Conservation (phyloP, 1,140 invertebrate genomes). For the Sesamia nonagrioides region DNA sequence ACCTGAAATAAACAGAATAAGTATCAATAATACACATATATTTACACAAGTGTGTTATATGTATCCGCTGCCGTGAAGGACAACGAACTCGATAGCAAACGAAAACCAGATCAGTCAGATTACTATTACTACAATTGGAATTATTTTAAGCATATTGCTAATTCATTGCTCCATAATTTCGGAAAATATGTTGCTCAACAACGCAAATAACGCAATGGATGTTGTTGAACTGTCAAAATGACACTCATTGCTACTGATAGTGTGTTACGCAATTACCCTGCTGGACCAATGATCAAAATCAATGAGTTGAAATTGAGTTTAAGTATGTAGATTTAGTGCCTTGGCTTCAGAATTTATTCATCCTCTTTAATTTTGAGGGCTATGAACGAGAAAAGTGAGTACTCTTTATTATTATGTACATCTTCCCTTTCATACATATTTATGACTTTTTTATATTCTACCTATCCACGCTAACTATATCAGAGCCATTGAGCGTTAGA, state of each 20-base stretch:
- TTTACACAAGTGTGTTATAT: constrained; percentile 29
- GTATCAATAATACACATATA: constrained; percentile 27
- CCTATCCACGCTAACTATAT: neutral
- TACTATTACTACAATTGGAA: too few relatives aligned
- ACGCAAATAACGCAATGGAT: too few relatives aligned
- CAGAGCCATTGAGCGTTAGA: too few relatives aligned
- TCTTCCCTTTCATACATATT: neutral
- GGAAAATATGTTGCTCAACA: too few relatives aligned
- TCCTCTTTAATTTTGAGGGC: neutral
- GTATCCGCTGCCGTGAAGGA: constrained; percentile 30
- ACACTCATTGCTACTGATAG: too few relatives aligned
- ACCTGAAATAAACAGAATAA: constrained; percentile 43
- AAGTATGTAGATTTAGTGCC: constrained; percentile 40
- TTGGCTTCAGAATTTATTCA: neutral
- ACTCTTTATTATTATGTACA: neutral
- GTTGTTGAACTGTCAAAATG: too few relatives aligned
- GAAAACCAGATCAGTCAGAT: constrained; percentile 41
- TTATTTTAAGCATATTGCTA: too few relatives aligned
- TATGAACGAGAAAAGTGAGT: neutral
- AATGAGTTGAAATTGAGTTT: constrained; percentile 37
- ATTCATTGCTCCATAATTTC: too few relatives aligned
- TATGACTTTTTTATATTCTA: neutral
- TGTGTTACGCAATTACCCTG: too few relatives aligned
- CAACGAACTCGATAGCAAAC: constrained; percentile 32
- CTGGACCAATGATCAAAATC: constrained; percentile 32